These are phyloP conservation scores for Pygmarrhopalites habei DNA, from an alignment of 1,140 invertebrate genomes.

Conservation along the genomic window DNA sequence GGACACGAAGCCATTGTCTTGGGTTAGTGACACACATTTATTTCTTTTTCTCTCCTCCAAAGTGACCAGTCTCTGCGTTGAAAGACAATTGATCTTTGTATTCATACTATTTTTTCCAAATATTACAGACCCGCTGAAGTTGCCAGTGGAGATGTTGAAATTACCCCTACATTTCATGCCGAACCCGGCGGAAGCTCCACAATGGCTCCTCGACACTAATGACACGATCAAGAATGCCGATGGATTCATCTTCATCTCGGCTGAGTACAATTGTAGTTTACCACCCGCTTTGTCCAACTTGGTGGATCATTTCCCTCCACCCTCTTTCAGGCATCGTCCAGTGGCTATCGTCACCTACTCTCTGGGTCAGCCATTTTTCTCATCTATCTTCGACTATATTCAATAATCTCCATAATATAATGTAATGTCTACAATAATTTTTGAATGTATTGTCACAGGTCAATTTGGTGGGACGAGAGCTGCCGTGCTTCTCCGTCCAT, in stretches of 20 bases:
- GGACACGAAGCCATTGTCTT: conserved; percentile 28
- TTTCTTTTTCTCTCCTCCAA: not conserved
- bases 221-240: conserved; percentile 44
- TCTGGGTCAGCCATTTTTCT: conserved; percentile 41
- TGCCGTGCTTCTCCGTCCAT: conserved; percentile 44
- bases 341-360: conserved; percentile 48
- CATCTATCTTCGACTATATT: not conserved
- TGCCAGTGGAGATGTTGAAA: conserved; percentile 44
- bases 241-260: conserved; percentile 46
- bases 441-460: no score
- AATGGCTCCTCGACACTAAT: conserved; percentile 43
- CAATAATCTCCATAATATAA: not conserved
- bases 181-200: conserved; percentile 42
- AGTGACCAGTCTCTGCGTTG: no score
- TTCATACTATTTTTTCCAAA: conserved; percentile 23
- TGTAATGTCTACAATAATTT: conserved; percentile 10
- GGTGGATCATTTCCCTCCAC: conserved; percentile 46
- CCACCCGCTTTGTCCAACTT: conserved; percentile 48
- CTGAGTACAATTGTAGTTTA: conserved; percentile 48
- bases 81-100: not conserved
- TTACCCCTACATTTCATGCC: conserved; percentile 44
- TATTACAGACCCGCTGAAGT: conserved; percentile 44
- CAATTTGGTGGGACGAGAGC: conserved; percentile 47
- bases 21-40: conserved; percentile 13
- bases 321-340: conserved; percentile 45